Percentiles rank a stretch among this genome's conserved stretches.
Evolutionary conservation across 2,113 vertebrate species (phyloP).

Genomic region (Sapayoa aenigma): DNA sequence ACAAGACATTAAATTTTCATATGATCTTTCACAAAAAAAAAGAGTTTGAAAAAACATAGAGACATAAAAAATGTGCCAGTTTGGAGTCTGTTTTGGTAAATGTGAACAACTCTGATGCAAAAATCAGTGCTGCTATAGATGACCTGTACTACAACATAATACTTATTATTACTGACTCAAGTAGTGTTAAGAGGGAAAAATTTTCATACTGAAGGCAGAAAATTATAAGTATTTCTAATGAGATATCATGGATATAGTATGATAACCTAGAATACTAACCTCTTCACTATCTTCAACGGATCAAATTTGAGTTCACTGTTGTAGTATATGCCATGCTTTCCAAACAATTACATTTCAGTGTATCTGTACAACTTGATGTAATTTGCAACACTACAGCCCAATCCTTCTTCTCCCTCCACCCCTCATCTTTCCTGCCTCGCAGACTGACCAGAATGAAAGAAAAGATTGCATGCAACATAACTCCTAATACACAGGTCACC

Average conservation of each 20-base stretch:
- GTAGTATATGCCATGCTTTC: neutral
- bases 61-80: neutral
- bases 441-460: neutral
- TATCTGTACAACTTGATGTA: neutral
- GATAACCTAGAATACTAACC: neutral
- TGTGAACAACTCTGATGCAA: neutral
- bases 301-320: neutral
- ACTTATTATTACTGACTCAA: neutral
- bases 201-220: neutral
- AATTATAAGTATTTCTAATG: neutral
- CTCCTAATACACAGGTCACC: neutral
- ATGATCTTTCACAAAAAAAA: neutral
- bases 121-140: neutral
- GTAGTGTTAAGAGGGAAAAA: neutral
- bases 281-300: neutral
- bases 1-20: neutral
- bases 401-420: neutral
- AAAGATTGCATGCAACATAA: neutral
- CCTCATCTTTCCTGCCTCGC: neutral
- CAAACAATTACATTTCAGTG: neutral
- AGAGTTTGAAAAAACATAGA: neutral
- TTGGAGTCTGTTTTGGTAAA: neutral
- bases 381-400: neutral
- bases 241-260: neutral
- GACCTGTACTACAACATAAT: neutral